Evolutionary conservation across 2,797 vertebrate genomes (phyloP).

Genomic region (Cossypha caffra): DNA sequence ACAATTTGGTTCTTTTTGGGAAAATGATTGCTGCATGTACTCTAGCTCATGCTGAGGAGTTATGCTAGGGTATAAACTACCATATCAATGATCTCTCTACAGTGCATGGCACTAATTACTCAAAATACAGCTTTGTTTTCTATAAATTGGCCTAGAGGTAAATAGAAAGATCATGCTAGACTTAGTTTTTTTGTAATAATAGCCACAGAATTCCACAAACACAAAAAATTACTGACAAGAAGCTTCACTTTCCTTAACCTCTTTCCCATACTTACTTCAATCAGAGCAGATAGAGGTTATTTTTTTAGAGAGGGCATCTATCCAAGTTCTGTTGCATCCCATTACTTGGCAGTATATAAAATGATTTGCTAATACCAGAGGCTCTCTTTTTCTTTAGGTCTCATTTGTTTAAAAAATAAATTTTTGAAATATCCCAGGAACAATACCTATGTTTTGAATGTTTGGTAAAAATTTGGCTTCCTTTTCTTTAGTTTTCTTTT

Average conservation of each 20-base stretch:
- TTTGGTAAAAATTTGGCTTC: slow-evolving; percentile 30
- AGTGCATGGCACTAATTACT: not conserved
- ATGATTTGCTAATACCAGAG: not conserved
- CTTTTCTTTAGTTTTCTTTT: slow-evolving; percentile 33
- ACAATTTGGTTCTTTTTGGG: not conserved
- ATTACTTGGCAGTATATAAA: slow-evolving; percentile 12
- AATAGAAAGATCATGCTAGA: not conserved
- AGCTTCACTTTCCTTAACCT: not conserved
- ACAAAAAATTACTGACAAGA: not conserved
- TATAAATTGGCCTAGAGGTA: not conserved
- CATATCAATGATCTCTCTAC: not conserved
- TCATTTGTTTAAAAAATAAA: not conserved
- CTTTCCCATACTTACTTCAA: not conserved
- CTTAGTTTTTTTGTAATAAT: not conserved
- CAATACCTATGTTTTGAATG: not conserved
- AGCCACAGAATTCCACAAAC: not conserved
- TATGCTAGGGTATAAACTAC: not conserved
- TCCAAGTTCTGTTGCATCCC: slow-evolving; percentile 31
- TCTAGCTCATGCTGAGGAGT: not conserved
- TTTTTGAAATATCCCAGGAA: not conserved
- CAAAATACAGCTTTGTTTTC: not conserved
- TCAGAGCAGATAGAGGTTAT: not conserved
- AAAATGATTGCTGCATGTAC: not conserved
- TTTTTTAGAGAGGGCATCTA: not conserved
- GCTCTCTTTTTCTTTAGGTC: not conserved